Evolutionary conservation across 92 coral and sea anemone genomes (phyloP).

Genomic region (Porites lobata): DNA sequence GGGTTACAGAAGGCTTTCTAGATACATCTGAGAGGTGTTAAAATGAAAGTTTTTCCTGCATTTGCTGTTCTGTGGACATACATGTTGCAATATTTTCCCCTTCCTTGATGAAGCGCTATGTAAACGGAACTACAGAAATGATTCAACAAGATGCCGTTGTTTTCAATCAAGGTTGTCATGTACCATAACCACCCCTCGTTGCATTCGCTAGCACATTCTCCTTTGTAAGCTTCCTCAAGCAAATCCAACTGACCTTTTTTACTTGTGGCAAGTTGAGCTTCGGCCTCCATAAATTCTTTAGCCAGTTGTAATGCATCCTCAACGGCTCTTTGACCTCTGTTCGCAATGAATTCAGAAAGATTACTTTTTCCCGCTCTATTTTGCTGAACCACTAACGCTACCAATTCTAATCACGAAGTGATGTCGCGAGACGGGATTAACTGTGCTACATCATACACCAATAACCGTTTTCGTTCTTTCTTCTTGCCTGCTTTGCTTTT

Average conservation of each 20-base stretch:
- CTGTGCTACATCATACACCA: slow-evolving; percentile 32
- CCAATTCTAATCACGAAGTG: neutral
- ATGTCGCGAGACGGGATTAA: neutral
- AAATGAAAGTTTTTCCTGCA: slow-evolving; percentile 41
- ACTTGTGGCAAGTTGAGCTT: neutral
- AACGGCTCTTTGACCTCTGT: neutral
- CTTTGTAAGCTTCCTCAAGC: neutral
- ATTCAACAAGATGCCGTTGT: slow-evolving; percentile 4
- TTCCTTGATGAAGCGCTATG: slow-evolving; percentile 18
- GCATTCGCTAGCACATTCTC: neutral
- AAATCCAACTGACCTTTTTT: neutral
- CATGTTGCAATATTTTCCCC: slow-evolving; percentile 52
- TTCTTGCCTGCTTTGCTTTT: too few species aligned
- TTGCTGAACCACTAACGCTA: too few species aligned
- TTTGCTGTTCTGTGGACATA: slow-evolving; percentile 44
- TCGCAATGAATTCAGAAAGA: neutral
- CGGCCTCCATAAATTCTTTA: neutral
- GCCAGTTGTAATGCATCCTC: neutral
- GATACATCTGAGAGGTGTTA: slow-evolving; percentile 32
- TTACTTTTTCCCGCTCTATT: too few species aligned
- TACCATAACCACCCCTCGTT: neutral
- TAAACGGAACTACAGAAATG: neutral
- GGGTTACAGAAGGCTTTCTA: slow-evolving; percentile 37
- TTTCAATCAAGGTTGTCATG: neutral
- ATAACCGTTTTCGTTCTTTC: neutral